Evolutionary conservation across 2,113 vertebrate species (phyloP).

Genomic region (Phrynosoma blainvillii): DNA sequence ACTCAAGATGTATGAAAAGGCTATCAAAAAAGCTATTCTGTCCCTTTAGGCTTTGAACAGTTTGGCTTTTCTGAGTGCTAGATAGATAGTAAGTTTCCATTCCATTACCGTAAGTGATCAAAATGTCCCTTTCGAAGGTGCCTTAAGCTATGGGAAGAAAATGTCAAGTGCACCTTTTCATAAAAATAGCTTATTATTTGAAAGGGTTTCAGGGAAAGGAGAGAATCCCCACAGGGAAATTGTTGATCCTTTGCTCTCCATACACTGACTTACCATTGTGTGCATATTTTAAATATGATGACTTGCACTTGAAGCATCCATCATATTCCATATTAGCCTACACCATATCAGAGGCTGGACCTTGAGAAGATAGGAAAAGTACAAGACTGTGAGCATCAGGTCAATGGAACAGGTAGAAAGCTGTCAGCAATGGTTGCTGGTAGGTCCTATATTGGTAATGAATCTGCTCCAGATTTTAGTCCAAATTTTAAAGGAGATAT

Average conservation of each 20-base stretch:
- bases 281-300: background rate
- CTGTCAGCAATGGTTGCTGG: too few species aligned
- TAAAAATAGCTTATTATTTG: constrained; percentile 46
- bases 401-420: too few species aligned
- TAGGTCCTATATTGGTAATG: too few species aligned
- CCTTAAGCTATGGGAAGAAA: background rate
- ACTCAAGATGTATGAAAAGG: background rate
- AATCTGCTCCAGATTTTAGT: too few species aligned
- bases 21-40: background rate
- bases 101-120: background rate
- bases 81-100: background rate
- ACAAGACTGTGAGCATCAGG: too few species aligned
- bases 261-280: too few species aligned
- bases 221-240: constrained; percentile 35
- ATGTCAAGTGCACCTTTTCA: constrained; percentile 41
- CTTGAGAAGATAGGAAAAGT: background rate
- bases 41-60: background rate
- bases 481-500: too few species aligned
- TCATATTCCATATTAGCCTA: too few species aligned
- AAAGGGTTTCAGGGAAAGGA: constrained; percentile 42
- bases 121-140: background rate
- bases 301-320: too few species aligned
- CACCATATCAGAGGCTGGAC: background rate
- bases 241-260: background rate
- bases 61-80: background rate